Percentiles rank a stretch among this genome's conserved stretches.
These are phyloP conservation scores for Frankliniella fusca DNA, from an alignment of 2,888 invertebrate species.

Conservation along the genomic window DNA sequence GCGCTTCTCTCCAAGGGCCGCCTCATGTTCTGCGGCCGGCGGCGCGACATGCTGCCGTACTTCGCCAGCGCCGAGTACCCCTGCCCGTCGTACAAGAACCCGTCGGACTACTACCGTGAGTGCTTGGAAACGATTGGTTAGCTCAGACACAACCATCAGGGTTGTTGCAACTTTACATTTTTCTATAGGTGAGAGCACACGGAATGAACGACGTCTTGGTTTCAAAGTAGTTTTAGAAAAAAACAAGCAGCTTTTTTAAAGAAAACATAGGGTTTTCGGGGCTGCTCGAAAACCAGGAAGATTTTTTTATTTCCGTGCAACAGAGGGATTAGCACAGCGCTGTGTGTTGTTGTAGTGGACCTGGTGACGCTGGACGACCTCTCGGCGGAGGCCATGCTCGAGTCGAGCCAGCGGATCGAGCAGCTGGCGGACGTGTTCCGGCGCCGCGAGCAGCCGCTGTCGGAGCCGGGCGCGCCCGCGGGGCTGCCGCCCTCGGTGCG, in stretches of 20 bases:
- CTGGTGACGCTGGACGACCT: conserved; percentile 88
- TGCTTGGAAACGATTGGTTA: conserved; percentile 39
- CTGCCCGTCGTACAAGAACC: conserved; percentile 93
- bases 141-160: no score
- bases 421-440: conserved; percentile 79
- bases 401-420: conserved; percentile 89
- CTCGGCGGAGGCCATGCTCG: conserved; percentile 89
- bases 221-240: no score
- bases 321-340: not conserved
- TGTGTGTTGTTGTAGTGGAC: conserved; percentile 63
- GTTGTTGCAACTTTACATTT: no score
- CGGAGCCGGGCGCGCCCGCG: conserved; percentile 74
- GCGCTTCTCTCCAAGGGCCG: conserved; percentile 84
- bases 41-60: conserved; percentile 87
- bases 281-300: no score
- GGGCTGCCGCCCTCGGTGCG: conserved; percentile 63
- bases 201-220: no score
- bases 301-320: no score
- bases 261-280: no score
- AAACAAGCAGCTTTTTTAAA: no score
- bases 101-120: conserved; percentile 92
- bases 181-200: no score
- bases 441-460: conserved; percentile 59
- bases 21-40: conserved; percentile 84
- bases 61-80: conserved; percentile 89